Base-by-base conservation (phyloP, 1,140 invertebrate species). In the Teleopsis dalmanni region DNA sequence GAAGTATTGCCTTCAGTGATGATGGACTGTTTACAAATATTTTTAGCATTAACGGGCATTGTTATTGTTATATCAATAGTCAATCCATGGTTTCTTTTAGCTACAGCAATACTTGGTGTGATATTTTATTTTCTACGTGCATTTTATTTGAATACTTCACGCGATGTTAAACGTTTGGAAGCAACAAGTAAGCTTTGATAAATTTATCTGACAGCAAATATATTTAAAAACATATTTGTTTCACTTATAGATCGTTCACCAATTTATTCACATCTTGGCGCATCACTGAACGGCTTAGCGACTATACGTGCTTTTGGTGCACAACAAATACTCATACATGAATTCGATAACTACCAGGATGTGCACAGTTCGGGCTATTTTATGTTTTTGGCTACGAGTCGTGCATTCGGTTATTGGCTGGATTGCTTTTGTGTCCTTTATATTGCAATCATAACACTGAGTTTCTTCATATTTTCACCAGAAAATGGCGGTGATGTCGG, bases 121-220 rank as follows among this genome's bases (percentile, higher is more conserved):
- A 67, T 91, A 14, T 91, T 93, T 71, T 81, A 85, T 55, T 73
- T 81, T 7, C 72, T 92, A 35, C 71, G 90, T 27, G 73, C 76
- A 46, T 83, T 91, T 62, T 95, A 94, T 69, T 72, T 96, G 16
- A 75, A 75, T 18, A 88, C 89, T 0, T 88, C 87, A 19, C 75
- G 91, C 48, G 88, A 85, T 72, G 76, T 95, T 13, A 95, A 95
- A 73, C 78, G 91, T 50, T 75, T 95, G 46, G 91, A 95, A 77
- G 88, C 85, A 62, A 81, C 85, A 64, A 87, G 89, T 92, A 79
- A 85, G 82, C 80, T 56, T 18, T 19, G n/a, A n/a, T n/a, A 9
- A 9, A n/a, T n/a, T n/a, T n/a, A n/a, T n/a, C n/a, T n/a, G n/a
- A n/a, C n/a, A n/a, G n/a, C n/a, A n/a, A n/a, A 29, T 29, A n/a